Conservation (phyloP, 1,140 invertebrate genomes). For the Protaetia brevitarsis region DNA sequence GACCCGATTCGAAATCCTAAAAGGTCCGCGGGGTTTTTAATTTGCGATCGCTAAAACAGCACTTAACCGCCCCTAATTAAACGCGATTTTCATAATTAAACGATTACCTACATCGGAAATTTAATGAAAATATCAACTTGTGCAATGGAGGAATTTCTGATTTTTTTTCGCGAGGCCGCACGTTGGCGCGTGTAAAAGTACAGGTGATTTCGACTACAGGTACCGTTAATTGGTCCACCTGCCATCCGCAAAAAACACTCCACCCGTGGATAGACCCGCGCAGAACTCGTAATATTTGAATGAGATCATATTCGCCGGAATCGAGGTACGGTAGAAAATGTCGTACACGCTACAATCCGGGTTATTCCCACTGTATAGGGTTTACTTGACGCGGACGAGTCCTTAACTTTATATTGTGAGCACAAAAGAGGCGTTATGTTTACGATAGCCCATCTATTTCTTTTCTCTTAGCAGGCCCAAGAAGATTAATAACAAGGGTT, state of each 20-base stretch:
- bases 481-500: too few species aligned
- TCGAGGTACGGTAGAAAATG: conserved; percentile 6
- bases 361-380: too few species aligned
- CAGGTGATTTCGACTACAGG: conserved; percentile 44
- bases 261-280: conserved; percentile 22
- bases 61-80: not conserved
- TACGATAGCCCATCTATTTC: too few species aligned
- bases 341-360: not conserved
- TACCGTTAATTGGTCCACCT: conserved; percentile 46
- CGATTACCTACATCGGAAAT: conserved; percentile 5
- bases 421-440: too few species aligned
- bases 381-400: too few species aligned
- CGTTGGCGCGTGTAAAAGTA: conserved; percentile 33
- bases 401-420: too few species aligned
- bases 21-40: not conserved
- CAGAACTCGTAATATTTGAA: conserved; percentile 23
- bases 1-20: not conserved
- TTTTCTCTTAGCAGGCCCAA: too few species aligned
- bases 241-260: conserved; percentile 29
- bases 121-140: conserved; percentile 18
- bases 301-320: not conserved
- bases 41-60: not conserved
- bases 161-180: conserved; percentile 32
- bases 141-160: conserved; percentile 31
- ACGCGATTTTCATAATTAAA: not conserved